These are phyloP conservation scores for Brachyrhaphis roseni DNA, from an alignment of 2,797 vertebrate species.

Conservation along the genomic window DNA sequence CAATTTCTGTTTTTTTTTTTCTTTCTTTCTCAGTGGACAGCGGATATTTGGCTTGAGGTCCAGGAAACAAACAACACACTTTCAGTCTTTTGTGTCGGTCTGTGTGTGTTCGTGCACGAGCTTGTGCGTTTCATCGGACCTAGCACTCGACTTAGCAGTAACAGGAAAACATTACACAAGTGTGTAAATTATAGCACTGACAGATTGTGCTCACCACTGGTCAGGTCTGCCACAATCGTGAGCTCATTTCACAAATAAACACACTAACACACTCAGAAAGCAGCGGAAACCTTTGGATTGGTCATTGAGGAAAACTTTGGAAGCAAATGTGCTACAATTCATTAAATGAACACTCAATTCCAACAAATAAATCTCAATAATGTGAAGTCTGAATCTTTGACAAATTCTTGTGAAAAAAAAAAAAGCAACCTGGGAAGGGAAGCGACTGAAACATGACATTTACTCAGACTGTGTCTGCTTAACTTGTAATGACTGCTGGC, in stretches of 20 bases:
- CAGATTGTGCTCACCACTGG: constrained; percentile 61
- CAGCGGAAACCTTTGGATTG: neutral
- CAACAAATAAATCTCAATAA: neutral
- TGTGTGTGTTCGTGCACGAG: neutral
- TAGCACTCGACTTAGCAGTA: neutral
- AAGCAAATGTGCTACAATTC: neutral
- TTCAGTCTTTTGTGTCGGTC: neutral
- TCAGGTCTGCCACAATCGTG: constrained; percentile 52
- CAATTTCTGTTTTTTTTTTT: constrained; percentile 17
- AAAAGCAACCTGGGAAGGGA: neutral
- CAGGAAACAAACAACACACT: constrained; percentile 10
- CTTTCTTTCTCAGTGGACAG: constrained; percentile 10
- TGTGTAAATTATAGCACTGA: constrained; percentile 63
- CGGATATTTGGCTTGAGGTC: constrained; percentile 2
- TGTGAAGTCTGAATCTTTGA: neutral
- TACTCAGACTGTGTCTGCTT: constrained; percentile 54
- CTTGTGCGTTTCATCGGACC: neutral
- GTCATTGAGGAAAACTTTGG: neutral
- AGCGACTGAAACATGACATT: constrained; percentile 62
- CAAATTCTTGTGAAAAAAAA: neutral
- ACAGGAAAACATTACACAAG: constrained; percentile 46
- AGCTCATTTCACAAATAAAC: constrained; percentile 30
- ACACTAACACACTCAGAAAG: constrained; percentile 15
- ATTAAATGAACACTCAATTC: neutral
- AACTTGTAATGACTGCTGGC: constrained; percentile 75